Evolutionary conservation across 2,888 invertebrate species (phyloP), one percentile per base, ranked within the genome.

Genomic region (Sisyra terminalis): DNA sequence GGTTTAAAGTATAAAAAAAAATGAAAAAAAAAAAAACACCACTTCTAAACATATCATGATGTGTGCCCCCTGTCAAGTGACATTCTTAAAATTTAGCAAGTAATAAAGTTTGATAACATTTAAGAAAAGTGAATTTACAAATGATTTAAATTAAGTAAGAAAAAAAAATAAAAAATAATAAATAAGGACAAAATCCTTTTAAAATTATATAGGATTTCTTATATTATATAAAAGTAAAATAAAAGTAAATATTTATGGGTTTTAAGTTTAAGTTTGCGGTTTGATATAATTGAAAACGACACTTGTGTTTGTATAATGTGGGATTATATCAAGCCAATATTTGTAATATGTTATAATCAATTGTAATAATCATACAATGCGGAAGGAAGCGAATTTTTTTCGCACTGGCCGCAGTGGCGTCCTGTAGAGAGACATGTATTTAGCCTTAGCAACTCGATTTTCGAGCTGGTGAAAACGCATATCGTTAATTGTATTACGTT

Each of bases 1-100:
- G 60, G 60, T 58, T 59, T 57, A 50, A 50, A n/a, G n/a, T n/a
- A n/a, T n/a, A n/a, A n/a, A n/a, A 48, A 46, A 45, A 46, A 56
- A 64, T 62, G 64, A 64, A 55, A 66, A 67, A 59, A 63, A 69
- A 69, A 71, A 72, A 74, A 75, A 73, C 71, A 68, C 74, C 73
- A 73, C 70, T 71, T 75, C 75, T 73, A 77, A 76, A 78, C 78
- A 78, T 78, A 78, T 78, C 78, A 78, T 67, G 74, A 72, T 73
- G 73, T 75, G 77, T 77, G 77, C 78, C 78, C 77, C 76, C 73
- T 74, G 73, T 72, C 73, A 66, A 66, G 65, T 65, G 65, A 65
- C 64, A 63, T 64, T 64, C 65, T 55, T 66, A 66, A 66, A 66
- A 61, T 61, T 60, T 63, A 62, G 58, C 55, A 59, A 60, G 59